Percentiles rank a stretch among this genome's conserved stretches.
phyloP scores from a whole-genome alignment of 1,140 invertebrate species.

The Bombyx mandarina region DNA sequence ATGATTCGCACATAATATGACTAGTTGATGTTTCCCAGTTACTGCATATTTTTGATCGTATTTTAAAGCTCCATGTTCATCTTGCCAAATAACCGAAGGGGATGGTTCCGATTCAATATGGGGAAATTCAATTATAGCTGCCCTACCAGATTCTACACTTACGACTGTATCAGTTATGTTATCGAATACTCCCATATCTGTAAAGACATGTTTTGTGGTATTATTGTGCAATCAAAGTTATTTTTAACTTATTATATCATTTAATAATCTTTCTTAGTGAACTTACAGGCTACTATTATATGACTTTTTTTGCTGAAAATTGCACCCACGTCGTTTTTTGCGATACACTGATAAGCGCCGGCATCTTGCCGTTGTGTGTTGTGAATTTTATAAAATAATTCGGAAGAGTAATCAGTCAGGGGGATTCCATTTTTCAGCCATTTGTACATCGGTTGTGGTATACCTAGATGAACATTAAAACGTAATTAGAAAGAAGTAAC shows the following conservation, averaged over 20 bases:
- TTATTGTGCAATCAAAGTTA: too few species aligned
- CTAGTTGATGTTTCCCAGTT: conserved; percentile 81
- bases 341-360: conserved; percentile 92
- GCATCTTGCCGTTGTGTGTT: conserved; percentile 84
- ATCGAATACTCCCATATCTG: conserved; percentile 89
- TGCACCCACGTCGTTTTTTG: conserved; percentile 89
- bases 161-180: conserved; percentile 77
- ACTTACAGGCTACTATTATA: conserved; percentile 92
- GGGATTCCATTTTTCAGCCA: conserved; percentile 90
- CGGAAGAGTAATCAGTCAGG: conserved; percentile 80
- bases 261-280: neutral
- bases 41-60: conserved; percentile 87
- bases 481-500: neutral
- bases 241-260: too few species aligned
- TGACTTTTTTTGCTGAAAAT: conserved; percentile 91
- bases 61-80: conserved; percentile 76
- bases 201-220: conserved; percentile 11
- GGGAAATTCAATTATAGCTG: conserved; percentile 86
- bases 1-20: conserved; percentile 83
- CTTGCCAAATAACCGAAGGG: conserved; percentile 88
- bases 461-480: conserved; percentile 72
- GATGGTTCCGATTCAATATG: conserved; percentile 85
- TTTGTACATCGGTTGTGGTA: conserved; percentile 88
- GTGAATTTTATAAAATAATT: conserved; percentile 86
- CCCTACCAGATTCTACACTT: conserved; percentile 81